Evolutionary conservation across 2,113 vertebrate species (phyloP), one percentile per base, ranked within the genome.

Genomic region (Meles meles): DNA sequence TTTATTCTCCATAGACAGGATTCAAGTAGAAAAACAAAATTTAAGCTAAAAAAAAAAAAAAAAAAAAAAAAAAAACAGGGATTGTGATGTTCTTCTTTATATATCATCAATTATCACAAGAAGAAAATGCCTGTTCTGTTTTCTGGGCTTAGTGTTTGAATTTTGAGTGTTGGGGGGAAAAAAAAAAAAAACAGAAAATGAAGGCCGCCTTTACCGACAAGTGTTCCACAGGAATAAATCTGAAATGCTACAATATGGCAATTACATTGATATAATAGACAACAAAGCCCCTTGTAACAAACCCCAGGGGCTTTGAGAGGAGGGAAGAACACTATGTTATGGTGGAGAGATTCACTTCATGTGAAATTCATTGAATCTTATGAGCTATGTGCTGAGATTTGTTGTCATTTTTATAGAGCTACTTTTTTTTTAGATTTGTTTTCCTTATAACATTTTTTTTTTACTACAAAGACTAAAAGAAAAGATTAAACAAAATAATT

Each of bases 161-260:
- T 96, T 97, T 95, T 96, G 57, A 96, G 92, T 44, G 89, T 90
- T 27, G 31, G n/a, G 65, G n/a, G 65, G 11, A 79, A 49, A 95
- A 57, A 57, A n/a, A 94, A 42, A 97, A 97, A 97, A 95, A 63
- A 57, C n/a, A 95, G 49, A 97, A 97, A 97, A 88, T 90, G 44
- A 97, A 94, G 69, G 67, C 77, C 71, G 11, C 7, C 7, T 7
- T 96, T 12, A 82, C 39, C 83, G 86, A 94, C 92, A 95, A 95
- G 80, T 92, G 25, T 80, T 96, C 80, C 89, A 94, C 72, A 79
- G 86, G 87, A 94, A 93, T 95, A 96, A 98, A 98, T 94, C 83
- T 92, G 72, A 94, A 59, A 61, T 63, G 27, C 25, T 92, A 61
- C 74, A 77, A 49, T 67, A 55, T 42, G 37, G 55, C 77, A 94